Evolutionary conservation across 2,113 vertebrate genomes (phyloP).

Genomic region (Eudyptes chrysolophus): DNA sequence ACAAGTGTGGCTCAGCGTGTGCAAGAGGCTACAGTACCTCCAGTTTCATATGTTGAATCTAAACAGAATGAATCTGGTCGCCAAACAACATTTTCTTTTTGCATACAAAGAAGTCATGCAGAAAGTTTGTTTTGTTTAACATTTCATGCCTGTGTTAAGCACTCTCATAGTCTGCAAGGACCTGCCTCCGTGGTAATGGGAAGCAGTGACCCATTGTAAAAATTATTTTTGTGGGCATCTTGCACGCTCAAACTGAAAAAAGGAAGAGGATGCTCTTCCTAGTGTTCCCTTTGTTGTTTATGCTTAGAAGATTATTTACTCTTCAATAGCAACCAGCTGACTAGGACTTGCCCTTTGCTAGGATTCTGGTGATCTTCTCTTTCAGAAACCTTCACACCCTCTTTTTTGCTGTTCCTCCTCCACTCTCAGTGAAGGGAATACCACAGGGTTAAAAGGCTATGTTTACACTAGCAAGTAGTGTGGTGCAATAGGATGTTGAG

Average conservation of each 20-base stretch:
- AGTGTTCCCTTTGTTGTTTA: not conserved
- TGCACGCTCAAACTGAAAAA: not conserved
- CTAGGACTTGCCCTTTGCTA: not conserved
- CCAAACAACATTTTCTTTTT: not conserved
- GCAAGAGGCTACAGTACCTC: not conserved
- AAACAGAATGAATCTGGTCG: not conserved
- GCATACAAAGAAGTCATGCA: not conserved
- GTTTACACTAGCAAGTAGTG: not conserved
- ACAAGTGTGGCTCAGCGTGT: not conserved
- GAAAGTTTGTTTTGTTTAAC: not conserved
- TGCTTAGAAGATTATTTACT: not conserved
- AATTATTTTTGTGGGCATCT: not conserved
- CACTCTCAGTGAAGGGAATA: not conserved
- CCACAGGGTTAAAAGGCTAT: not conserved
- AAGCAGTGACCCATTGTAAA: not conserved
- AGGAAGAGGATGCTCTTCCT: not conserved
- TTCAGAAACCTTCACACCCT: not conserved
- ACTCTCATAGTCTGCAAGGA: not conserved
- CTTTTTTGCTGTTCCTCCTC: not conserved
- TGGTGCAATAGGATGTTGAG: not conserved
- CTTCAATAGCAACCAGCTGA: not conserved
- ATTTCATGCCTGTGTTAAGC: not conserved
- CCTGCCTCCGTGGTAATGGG: not conserved
- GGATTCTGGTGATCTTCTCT: not conserved
- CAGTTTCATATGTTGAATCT: not conserved